Base-by-base conservation (phyloP, 2,797 vertebrate species). In the Crocodylus rhombifer region DNA sequence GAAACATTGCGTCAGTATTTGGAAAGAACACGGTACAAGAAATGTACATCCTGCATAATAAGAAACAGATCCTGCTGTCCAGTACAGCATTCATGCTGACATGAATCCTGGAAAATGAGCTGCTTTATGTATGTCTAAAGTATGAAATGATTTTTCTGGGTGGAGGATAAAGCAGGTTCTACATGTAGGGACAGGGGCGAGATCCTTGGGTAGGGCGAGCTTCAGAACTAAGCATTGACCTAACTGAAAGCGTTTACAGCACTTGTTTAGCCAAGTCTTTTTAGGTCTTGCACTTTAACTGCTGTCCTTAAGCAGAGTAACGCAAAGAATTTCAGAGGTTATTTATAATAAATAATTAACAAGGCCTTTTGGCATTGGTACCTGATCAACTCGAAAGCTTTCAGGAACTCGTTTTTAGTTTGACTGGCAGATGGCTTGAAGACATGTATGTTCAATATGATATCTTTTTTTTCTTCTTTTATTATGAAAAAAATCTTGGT, bases 321-420 rank as follows among this genome's bases (percentile, higher is more conserved):
- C 74, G 71, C 69, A 77, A 16, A 23, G 33, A 33, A 61, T 80
- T 73, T 64, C 86, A 0, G 0, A 30, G 6, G 30, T 16, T 83
- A 83, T 92, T 78, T 87, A 0, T 88, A 51, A 21, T 5, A 75
- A 14, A 11, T 65, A 36, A 23, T 21, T 28, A 25, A 36, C 69
- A 23, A 82, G n/a, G 36, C 67, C n/a, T 23, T 82, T 61, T 51
- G 2, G 30, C 17, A 33, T 86, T 77, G n/a, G 13, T 62, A 80
- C 69, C 26, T 14, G 91, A 73, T 74, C 63, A 96, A 91, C 89
- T 92, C 76, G 71, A 93, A 74, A 94, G 71, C 90, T 95, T 92
- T 77, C 30, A 86, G 55, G 75, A 86, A 92, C 89, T 64, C 84
- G 9, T 95, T 67, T 87, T n/a, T 56, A 51, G 73, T 86, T 76